phyloP scores from a whole-genome alignment of 2,113 vertebrate genomes.

The Corythornis cristatus region DNA sequence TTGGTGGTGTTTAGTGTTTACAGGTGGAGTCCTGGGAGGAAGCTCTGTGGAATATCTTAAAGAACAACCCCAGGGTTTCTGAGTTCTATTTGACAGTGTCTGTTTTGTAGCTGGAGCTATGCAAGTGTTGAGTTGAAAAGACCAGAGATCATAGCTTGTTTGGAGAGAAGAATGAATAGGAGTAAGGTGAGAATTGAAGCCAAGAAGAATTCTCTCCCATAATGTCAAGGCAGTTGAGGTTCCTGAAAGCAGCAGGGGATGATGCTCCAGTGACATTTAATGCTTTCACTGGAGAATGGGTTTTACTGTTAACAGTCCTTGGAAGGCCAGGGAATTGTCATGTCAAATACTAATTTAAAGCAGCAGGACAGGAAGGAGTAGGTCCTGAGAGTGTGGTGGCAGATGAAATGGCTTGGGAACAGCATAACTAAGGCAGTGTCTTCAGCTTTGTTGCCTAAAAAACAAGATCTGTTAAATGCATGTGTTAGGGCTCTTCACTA shows the following conservation, averaged over 20 bases:
- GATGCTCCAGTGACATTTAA: not conserved
- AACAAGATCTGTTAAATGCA: not conserved
- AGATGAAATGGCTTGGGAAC: not conserved
- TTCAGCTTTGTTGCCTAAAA: not conserved
- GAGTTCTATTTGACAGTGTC: not conserved
- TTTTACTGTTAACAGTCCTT: not conserved
- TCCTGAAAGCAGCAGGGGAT: not conserved
- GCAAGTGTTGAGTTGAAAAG: not conserved
- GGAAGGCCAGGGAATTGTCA: not conserved
- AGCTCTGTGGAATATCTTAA: not conserved
- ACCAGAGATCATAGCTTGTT: not conserved
- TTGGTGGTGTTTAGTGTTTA: not conserved
- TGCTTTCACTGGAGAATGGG: not conserved
- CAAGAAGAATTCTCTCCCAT: not conserved
- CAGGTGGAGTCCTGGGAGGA: not conserved
- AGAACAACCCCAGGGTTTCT: not conserved
- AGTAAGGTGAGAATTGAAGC: not conserved
- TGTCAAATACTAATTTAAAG: not conserved
- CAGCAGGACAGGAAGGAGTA: not conserved
- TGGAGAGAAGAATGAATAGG: not conserved
- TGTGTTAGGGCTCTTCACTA: not conserved
- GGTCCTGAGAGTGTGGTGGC: not conserved
- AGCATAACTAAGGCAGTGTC: not conserved
- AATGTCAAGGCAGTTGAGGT: not conserved
- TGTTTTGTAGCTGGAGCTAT: not conserved